Conservation (phyloP, 1,140 invertebrate genomes). For the Belonocnema kinseyi region DNA sequence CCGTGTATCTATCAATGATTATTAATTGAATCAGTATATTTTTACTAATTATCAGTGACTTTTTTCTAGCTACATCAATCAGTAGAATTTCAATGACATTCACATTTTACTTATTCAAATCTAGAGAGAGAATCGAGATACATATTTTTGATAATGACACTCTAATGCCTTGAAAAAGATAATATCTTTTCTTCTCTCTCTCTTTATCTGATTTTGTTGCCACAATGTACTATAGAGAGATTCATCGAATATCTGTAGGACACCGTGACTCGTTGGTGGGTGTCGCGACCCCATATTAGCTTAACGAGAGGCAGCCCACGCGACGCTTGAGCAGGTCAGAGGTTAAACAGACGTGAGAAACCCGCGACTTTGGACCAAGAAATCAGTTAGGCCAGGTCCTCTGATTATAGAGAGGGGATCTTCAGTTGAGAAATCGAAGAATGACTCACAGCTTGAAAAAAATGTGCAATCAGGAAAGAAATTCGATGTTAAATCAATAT, state of each 20-base stretch:
- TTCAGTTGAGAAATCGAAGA: slow-evolving; percentile 1
- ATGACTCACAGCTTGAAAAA: slow-evolving; percentile 15
- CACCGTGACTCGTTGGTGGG: slow-evolving; percentile 23
- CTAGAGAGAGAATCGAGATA: background rate
- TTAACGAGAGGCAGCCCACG: slow-evolving; percentile 39
- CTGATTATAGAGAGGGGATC: no score
- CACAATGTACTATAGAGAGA: background rate
- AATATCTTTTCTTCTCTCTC: background rate
- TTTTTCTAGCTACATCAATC: no score
- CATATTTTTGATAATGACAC: slow-evolving; percentile 24
- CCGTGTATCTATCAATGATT: no score
- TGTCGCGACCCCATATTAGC: slow-evolving; percentile 27
- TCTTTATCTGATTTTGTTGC: background rate
- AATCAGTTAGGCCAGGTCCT: slow-evolving; percentile 25
- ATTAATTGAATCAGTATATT: no score
- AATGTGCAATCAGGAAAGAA: no score
- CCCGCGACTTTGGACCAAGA: slow-evolving; percentile 17
- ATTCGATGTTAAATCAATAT: no score
- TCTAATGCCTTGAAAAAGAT: slow-evolving; percentile 1
- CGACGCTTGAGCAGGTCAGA: slow-evolving; percentile 35
- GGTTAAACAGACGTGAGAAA: slow-evolving; percentile 38
- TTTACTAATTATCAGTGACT: no score
- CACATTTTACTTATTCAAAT: background rate
- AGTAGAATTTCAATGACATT: no score
- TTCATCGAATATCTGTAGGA: slow-evolving; percentile 25